Conservation (phyloP, 2,888 invertebrate species). For the Stenoptilia bipunctidactyla region DNA sequence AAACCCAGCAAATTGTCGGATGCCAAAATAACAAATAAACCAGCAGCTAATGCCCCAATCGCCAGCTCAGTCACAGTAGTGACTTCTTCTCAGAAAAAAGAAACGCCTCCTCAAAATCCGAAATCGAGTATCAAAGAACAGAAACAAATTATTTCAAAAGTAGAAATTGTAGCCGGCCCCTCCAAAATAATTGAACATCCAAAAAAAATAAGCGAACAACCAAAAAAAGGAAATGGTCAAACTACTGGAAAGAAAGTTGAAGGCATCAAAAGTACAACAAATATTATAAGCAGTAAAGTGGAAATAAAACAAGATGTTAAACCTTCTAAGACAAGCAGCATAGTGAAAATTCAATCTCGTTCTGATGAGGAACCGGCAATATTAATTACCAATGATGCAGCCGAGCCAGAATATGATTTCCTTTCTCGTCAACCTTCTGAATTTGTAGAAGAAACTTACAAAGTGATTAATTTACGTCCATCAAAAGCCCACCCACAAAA, state of each 20-base stretch:
- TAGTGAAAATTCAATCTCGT: slow-evolving; percentile 66
- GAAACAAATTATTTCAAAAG: slow-evolving; percentile 60
- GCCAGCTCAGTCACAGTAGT: slow-evolving; percentile 54
- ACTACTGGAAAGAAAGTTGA: slow-evolving; percentile 37
- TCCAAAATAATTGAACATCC: slow-evolving; percentile 56
- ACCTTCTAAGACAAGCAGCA: slow-evolving; percentile 54
- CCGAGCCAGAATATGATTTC: slow-evolving; percentile 87
- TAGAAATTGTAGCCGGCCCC: slow-evolving; percentile 69
- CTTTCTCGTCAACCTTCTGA: slow-evolving; percentile 87
- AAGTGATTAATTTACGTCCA: slow-evolving; percentile 84
- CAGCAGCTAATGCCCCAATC: slow-evolving; percentile 36
- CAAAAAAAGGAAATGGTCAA: slow-evolving; percentile 34
- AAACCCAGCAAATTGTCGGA: slow-evolving; percentile 56
- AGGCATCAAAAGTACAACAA: slow-evolving; percentile 44
- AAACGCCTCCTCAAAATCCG: slow-evolving; percentile 30
- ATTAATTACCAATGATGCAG: slow-evolving; percentile 77
- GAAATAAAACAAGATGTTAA: slow-evolving; percentile 58
- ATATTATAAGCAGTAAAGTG: slow-evolving; percentile 55
- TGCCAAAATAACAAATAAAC: slow-evolving; percentile 49
- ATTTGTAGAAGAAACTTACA: slow-evolving; percentile 87
- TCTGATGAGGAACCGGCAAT: slow-evolving; percentile 71
- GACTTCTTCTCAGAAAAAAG: slow-evolving; percentile 54
- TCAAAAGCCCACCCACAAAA: slow-evolving; percentile 66
- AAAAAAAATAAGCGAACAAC: slow-evolving; percentile 36
- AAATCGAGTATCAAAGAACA: slow-evolving; percentile 59